Evolutionary conservation across 2,888 invertebrate genomes (phyloP).

Genomic region (Lacanobia wlatinum): DNA sequence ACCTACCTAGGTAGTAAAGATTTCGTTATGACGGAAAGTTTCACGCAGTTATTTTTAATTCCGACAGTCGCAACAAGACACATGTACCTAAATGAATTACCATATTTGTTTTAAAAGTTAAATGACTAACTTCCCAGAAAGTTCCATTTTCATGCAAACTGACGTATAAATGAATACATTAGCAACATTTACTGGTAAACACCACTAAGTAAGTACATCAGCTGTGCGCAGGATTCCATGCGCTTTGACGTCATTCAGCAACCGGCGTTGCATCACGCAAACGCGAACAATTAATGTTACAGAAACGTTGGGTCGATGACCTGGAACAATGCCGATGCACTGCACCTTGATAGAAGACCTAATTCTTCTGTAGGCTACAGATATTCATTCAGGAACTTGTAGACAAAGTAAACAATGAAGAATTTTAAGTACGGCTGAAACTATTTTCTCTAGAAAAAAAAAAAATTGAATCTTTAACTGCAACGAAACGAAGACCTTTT

Average conservation of each 20-base stretch:
- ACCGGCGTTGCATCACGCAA: conserved; percentile 77
- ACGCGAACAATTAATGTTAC: conserved; percentile 74
- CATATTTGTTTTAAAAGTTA: conserved; percentile 20
- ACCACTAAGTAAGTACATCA: conserved; percentile 8
- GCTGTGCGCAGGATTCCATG: conserved; percentile 36
- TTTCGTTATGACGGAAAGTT: too few relatives aligned
- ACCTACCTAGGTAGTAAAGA: too few relatives aligned
- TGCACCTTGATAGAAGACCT: conserved; percentile 72
- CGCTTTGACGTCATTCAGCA: conserved; percentile 56
- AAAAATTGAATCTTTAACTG: too few relatives aligned
- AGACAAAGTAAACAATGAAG: neutral
- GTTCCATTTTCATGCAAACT: conserved; percentile 12
- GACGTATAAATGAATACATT: conserved; percentile 28
- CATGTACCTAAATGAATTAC: neutral
- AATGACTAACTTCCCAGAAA: conserved; percentile 26
- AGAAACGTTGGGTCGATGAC: conserved; percentile 73
- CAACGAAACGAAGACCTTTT: neutral
- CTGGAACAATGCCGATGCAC: conserved; percentile 65
- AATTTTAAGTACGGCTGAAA: neutral
- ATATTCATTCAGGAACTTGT: conserved; percentile 7
- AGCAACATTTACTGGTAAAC: conserved; percentile 35
- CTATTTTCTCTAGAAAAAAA: too few relatives aligned
- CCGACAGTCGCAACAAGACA: neutral
- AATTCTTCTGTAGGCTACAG: conserved; percentile 26
- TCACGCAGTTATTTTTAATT: too few relatives aligned